Conservation (phyloP, 2,797 vertebrate species). For the Diplodus sargus region DNA sequence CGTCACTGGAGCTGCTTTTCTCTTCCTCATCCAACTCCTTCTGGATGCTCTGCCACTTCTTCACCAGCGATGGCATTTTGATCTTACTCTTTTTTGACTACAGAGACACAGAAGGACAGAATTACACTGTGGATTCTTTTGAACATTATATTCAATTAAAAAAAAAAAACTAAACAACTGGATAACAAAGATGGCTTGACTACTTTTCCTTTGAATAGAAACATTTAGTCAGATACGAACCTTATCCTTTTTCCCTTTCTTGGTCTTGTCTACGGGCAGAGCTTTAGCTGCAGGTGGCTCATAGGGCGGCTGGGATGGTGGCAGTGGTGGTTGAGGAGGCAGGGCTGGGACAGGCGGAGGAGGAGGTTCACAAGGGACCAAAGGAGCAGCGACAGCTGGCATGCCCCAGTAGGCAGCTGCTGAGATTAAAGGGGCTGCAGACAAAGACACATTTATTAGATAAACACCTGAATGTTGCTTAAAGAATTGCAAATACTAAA, state of each 20-base stretch:
- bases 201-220: too few relatives aligned
- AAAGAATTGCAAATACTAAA: not conserved
- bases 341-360: slow-evolving; percentile 72
- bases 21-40: slow-evolving; percentile 98
- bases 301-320: slow-evolving; percentile 73
- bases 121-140: not conserved
- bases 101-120: not conserved
- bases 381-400: slow-evolving; percentile 76
- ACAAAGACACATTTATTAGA: not conserved
- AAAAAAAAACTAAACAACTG: not conserved
- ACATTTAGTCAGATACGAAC: slow-evolving; percentile 69
- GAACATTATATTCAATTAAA: not conserved
- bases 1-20: slow-evolving; percentile 96
- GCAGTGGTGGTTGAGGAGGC: slow-evolving; percentile 80
- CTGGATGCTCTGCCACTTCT: slow-evolving; percentile 99
- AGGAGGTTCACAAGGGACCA: slow-evolving; percentile 87
- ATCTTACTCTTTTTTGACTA: slow-evolving; percentile 96
- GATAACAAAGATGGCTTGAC: not conserved
- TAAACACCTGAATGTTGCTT: not conserved
- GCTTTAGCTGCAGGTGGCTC: slow-evolving; percentile 82
- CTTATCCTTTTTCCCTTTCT: slow-evolving; percentile 94
- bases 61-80: slow-evolving; percentile 97
- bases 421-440: slow-evolving; percentile 78
- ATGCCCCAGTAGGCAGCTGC: slow-evolving; percentile 87
- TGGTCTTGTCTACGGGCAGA: slow-evolving; percentile 86